phyloP scores from a whole-genome alignment of 2,888 invertebrate genomes.

The Pyrrhosoma nymphula region DNA sequence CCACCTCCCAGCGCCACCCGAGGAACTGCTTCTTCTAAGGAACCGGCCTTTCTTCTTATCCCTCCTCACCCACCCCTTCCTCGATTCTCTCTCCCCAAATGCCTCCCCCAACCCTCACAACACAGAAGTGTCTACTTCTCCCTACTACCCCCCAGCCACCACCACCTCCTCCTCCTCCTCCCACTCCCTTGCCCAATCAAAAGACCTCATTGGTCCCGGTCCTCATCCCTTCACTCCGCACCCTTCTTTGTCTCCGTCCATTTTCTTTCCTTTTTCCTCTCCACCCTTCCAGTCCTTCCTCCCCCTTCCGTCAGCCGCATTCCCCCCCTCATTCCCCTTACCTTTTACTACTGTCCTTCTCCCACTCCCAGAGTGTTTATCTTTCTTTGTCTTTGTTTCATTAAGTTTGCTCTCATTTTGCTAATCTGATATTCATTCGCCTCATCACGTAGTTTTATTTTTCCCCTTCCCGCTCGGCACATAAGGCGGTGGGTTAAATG shows the following conservation, averaged over 20 bases:
- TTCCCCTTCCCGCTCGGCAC: not conserved
- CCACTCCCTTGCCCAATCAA: conserved; percentile 21
- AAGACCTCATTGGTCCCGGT: not conserved
- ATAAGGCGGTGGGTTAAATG: conserved; percentile 14
- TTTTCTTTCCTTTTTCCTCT: not conserved
- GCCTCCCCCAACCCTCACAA: not conserved
- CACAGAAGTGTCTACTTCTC: no score
- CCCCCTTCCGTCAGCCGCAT: not conserved
- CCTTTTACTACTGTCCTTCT: not conserved
- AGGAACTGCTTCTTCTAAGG: not conserved
- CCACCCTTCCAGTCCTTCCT: not conserved
- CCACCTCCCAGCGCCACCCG: not conserved
- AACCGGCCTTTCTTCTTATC: not conserved
- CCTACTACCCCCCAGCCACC: not conserved
- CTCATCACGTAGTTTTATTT: conserved; percentile 29
- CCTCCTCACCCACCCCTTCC: not conserved
- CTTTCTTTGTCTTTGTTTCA: conserved; percentile 28
- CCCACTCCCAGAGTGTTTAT: not conserved
- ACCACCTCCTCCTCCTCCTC: not conserved
- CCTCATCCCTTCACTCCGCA: not conserved
- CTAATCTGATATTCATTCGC: conserved; percentile 17
- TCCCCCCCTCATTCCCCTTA: not conserved
- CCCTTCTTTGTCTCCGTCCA: not conserved
- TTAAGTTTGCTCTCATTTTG: conserved; percentile 29
- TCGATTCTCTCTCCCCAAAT: not conserved